Percentiles rank a stretch among this genome's conserved stretches.
Evolutionary conservation across 1,140 invertebrate genomes (phyloP).

Genomic region (Caenorhabditis latens): DNA sequence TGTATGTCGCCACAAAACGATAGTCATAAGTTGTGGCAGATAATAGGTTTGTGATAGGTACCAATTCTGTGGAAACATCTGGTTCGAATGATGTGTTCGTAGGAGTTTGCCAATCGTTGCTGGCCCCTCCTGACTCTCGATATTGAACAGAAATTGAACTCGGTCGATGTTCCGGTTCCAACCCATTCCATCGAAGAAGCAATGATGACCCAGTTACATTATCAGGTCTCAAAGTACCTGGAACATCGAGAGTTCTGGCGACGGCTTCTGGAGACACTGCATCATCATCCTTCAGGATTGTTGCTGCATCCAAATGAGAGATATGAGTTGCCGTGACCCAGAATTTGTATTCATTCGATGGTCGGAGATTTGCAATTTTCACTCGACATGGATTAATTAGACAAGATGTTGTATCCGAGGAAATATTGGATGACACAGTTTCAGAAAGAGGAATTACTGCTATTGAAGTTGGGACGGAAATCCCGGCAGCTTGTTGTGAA

Average conservation of each 20-base stretch:
- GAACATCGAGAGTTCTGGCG: conserved; percentile 73
- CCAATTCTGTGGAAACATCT: conserved; percentile 45
- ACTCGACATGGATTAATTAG: conserved; percentile 72
- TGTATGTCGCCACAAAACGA: conserved; percentile 73
- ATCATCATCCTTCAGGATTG: conserved; percentile 75
- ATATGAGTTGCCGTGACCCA: conserved; percentile 76
- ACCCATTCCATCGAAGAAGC: conserved; percentile 72
- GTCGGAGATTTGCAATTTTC: conserved; percentile 75
- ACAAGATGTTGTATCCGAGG: conserved; percentile 73
- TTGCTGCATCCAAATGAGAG: conserved; percentile 69
- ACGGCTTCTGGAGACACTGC: conserved; percentile 72
- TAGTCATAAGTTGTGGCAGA: conserved; percentile 77
- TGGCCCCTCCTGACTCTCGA: conserved; percentile 68
- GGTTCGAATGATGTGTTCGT: conserved; percentile 73
- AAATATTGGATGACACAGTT: conserved; percentile 66
- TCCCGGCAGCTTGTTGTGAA: conserved; percentile 67
- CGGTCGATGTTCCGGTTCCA: conserved; percentile 69
- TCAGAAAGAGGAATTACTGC: conserved; percentile 66
- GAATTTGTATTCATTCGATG: conserved; percentile 76
- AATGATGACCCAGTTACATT: conserved; percentile 73
- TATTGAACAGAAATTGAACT: conserved; percentile 72
- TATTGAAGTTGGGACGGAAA: conserved; percentile 65
- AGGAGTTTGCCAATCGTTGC: conserved; percentile 68
- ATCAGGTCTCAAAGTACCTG: conserved; percentile 73
- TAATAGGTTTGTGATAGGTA: conserved; percentile 69